These are phyloP conservation scores for Drosophila obscura DNA, from an alignment of 1,140 invertebrate genomes.

Conservation along the genomic window DNA sequence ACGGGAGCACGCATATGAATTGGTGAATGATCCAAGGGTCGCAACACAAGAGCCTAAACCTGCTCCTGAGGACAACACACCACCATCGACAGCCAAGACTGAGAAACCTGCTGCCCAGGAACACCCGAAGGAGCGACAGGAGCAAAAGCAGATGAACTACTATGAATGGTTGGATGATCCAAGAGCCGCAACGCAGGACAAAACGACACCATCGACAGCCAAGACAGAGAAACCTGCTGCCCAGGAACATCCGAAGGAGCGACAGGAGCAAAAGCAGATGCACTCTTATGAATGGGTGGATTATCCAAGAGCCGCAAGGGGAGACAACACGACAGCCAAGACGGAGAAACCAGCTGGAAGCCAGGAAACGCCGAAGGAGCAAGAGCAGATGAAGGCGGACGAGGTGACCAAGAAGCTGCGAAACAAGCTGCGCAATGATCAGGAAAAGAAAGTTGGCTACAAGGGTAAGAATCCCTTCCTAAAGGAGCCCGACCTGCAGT, in stretches of 20 bases:
- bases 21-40: no score
- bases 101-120: not conserved
- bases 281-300: not conserved
- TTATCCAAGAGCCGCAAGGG: no score
- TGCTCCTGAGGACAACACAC: no score
- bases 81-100: no score
- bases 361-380: not conserved
- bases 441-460: conserved; percentile 8
- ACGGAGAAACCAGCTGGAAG: not conserved
- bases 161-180: no score
- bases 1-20: no score
- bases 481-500: not conserved
- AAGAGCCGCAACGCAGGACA: no score
- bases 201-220: no score
- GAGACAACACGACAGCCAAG: no score
- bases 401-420: not conserved
- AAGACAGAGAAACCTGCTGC: not conserved
- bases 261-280: not conserved
- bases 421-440: conserved; percentile 10
- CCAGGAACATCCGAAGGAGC: not conserved
- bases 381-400: not conserved
- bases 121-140: not conserved
- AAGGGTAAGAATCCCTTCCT: conserved; percentile 27
- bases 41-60: no score
- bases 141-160: not conserved